phyloP scores from a whole-genome alignment of 2,888 invertebrate species.

The Frankliniella fusca region DNA sequence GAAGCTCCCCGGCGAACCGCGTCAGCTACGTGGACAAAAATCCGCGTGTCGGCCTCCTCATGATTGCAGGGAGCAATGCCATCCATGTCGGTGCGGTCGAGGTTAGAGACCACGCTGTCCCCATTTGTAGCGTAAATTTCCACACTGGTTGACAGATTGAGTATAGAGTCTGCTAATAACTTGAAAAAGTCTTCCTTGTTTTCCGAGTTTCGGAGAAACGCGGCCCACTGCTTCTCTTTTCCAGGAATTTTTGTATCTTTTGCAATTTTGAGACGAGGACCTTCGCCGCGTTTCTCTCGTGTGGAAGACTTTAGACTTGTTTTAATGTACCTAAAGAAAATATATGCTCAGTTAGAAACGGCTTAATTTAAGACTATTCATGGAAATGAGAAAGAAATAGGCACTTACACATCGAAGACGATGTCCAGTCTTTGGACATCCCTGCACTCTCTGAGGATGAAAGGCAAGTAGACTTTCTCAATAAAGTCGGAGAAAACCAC shows the following conservation, averaged over 20 bases:
- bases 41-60: neutral
- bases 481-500: neutral
- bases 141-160: neutral
- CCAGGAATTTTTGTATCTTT: neutral
- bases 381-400: neutral
- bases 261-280: neutral
- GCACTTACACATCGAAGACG: neutral
- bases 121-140: neutral
- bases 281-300: neutral
- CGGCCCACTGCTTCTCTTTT: neutral
- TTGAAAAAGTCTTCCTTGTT: neutral
- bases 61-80: neutral
- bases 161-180: neutral
- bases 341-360: too few species aligned
- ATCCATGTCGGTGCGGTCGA: neutral
- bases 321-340: neutral
- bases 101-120: neutral
- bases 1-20: neutral
- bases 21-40: neutral
- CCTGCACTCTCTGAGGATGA: neutral
- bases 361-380: neutral
- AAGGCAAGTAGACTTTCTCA: neutral
- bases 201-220: neutral
- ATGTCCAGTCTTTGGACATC: neutral
- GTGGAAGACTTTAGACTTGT: neutral